Percentiles rank a stretch among this genome's conserved stretches.
Evolutionary conservation across 2,888 invertebrate genomes (phyloP).

Genomic region (Papilio elwesi): DNA sequence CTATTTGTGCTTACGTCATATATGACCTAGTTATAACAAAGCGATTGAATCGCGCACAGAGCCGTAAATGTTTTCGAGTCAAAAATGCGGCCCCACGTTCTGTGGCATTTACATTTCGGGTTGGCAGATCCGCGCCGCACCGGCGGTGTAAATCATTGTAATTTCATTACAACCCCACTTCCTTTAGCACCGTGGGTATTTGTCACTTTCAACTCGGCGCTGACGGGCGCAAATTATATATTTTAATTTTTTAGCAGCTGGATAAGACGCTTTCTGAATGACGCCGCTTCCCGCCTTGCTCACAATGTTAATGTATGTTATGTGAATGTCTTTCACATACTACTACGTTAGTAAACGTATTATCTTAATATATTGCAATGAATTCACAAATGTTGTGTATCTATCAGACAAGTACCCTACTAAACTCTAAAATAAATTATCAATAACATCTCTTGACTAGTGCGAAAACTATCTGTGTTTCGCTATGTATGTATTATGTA

Average conservation of each 20-base stretch:
- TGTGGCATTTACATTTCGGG: slow-evolving; percentile 52
- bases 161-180: slow-evolving; percentile 53
- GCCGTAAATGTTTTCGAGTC: slow-evolving; percentile 57
- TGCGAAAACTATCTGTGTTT: no score
- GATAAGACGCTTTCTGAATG: slow-evolving; percentile 23
- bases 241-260: slow-evolving; percentile 37
- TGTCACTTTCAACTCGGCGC: slow-evolving; percentile 43
- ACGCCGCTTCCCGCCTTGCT: not conserved
- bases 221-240: slow-evolving; percentile 42
- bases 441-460: no score
- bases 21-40: slow-evolving; percentile 50
- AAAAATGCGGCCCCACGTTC: slow-evolving; percentile 52
- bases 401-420: no score
- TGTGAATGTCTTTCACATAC: not conserved
- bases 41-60: slow-evolving; percentile 45
- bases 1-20: slow-evolving; percentile 2
- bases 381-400: no score
- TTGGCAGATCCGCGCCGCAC: slow-evolving; percentile 48
- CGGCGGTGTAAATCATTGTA: slow-evolving; percentile 57
- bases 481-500: no score
- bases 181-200: slow-evolving; percentile 44
- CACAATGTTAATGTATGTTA: not conserved
- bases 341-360: not conserved
- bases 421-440: no score
- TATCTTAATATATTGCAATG: no score